Base-by-base conservation (phyloP, 2,888 invertebrate genomes). In the Agrilus cyanescens region DNA sequence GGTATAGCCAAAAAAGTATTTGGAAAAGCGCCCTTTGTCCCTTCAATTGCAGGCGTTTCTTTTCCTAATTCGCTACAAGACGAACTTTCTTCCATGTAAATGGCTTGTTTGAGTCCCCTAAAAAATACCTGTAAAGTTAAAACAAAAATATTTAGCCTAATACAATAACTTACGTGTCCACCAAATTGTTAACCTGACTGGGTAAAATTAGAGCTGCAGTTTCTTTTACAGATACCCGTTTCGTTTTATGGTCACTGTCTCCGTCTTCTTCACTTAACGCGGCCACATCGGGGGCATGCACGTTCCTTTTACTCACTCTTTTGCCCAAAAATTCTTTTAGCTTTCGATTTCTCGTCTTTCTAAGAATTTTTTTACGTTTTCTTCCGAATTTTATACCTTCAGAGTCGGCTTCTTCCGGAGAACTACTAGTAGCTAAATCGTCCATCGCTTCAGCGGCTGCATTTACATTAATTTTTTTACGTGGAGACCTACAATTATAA, bases 281-380 rank as follows among this genome's bases (percentile, higher is more conserved):
- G 41, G 61, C 64, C 8, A 62, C 58, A 29, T 57, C 60, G 12
- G 58, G 50, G n/a, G 62, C 53, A 12, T 57, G 54, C 20, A 57
- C 50, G 32, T 57, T 51, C 38, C 57, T 51, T 49, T 58, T 59
- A 29, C 31, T 39, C 39, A 39, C 40, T 34, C 51, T 49, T 46
- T 54, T 54, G n/a, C 44, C 53, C 50, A 33, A 12, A 38, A 32
- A 14, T 33, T 33, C 13, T 58, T 62, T 61, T 46, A 71, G 68
- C 3, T 68, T 70, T 60, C 78, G 79, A 53, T 76, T 78, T 30
- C 79, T 70, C 3, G 61, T 59, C 61, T 80, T 80, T 55, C 79
- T 71, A 55, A 79, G 69, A 8, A 79, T 69, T 58, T 80, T 80
- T 41, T 71, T 62, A 54, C 66, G 56, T 54, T 66, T 66, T 33